Base-by-base conservation (phyloP, 2,888 invertebrate genomes). In the Helobdella robusta region DNA sequence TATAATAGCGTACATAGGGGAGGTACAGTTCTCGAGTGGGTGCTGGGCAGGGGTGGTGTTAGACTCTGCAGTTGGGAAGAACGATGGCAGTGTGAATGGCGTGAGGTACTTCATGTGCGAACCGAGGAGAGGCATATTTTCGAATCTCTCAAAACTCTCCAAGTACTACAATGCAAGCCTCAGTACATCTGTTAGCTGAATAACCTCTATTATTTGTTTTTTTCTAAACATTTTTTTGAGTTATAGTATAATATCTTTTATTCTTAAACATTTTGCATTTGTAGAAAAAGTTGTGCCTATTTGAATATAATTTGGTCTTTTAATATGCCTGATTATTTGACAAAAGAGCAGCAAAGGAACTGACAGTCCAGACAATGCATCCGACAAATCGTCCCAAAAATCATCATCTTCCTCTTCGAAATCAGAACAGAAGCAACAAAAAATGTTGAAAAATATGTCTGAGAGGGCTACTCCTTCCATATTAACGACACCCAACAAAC, bases 71-170 rank as follows among this genome's bases (percentile, higher is more conserved):
- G 75, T 75, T 11, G 80, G 80, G 4, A 80, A 80, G 70, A 80
- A 80, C 69, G 79, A 80, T 64, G 80, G 80, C 35, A 74, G 76
- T 30, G 77, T 80, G 2, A 74, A 75, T 61, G 79, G 79, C 20
- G 73, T 77, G 4, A 69, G 75, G 62, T 80, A 80, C 70, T 80
- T 80, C 72, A 73, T 78, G 71, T 79, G 79, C 71, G 78, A 78
- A 68, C 68, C 76, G 15, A 79, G 77, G 67, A 73, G 75, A 36
- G 80, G 80, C 3, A 76, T 79, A 35, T 80, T 80, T 70, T 75
- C 78, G 59, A 73, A 77, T 1, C 83, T 93, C 66, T 89, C 89
- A 46, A 86, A 93, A 68, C 83, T 94, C 15, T 36, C 44, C 48
- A 62, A 62, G 48, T 50, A 28, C 18, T 62, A 28, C n/a, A n/a